phyloP scores from a whole-genome alignment of 1,140 invertebrate species.

The Oncopodura yosiiana region DNA sequence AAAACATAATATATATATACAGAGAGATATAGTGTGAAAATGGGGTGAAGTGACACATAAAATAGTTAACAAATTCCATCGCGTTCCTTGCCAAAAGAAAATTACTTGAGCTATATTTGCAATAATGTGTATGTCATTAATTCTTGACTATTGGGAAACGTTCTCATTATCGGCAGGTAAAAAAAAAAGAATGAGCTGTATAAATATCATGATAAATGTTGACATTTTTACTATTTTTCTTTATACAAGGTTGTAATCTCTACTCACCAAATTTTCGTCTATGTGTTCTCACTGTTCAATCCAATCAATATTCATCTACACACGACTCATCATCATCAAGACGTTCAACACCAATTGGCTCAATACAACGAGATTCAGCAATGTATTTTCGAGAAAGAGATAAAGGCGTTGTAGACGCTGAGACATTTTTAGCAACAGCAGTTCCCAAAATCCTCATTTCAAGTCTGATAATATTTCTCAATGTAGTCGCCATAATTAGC shows the following conservation, averaged over 20 bases:
- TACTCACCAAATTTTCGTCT: conserved; percentile 32
- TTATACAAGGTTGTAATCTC: conserved; percentile 34
- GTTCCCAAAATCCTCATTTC: conserved; percentile 32
- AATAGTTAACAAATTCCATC: not conserved
- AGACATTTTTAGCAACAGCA: conserved; percentile 30
- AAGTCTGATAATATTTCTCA: conserved; percentile 29
- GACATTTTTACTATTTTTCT: too few relatives aligned
- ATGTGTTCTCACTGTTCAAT: conserved; percentile 29
- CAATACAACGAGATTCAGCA: not conserved
- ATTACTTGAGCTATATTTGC: not conserved
- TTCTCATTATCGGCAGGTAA: conserved; percentile 27
- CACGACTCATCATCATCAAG: not conserved
- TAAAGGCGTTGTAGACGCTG: conserved; percentile 22
- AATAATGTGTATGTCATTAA: conserved; percentile 30
- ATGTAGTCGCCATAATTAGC: conserved; percentile 23
- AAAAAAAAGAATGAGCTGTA: too few relatives aligned
- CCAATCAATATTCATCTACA: conserved; percentile 12
- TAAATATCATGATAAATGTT: too few relatives aligned
- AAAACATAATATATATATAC: not conserved
- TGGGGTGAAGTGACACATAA: not conserved
- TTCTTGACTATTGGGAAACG: conserved; percentile 34
- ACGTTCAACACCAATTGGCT: not conserved
- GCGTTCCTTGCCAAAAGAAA: not conserved
- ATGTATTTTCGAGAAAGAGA: conserved; percentile 34
- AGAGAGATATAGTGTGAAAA: not conserved